Evolutionary conservation across 2,113 vertebrate species (phyloP).

Genomic region (Antigone vipio): DNA sequence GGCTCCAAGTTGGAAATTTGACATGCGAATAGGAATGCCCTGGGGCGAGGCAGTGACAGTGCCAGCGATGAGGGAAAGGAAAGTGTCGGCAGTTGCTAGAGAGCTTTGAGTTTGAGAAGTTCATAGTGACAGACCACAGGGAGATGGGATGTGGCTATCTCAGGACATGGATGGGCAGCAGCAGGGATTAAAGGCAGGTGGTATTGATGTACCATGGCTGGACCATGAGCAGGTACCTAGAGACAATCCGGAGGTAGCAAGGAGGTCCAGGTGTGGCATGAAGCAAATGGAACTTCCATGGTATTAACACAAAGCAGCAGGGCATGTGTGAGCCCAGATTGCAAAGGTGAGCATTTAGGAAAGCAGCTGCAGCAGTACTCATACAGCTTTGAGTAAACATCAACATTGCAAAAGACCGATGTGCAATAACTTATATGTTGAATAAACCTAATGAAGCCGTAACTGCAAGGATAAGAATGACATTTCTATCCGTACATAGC

Average conservation of each 20-base stretch:
- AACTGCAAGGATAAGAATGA: background rate
- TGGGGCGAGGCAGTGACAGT: background rate
- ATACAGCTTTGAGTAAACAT: accelerated
- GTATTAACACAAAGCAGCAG: background rate
- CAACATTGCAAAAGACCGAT: background rate
- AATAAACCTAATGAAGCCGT: background rate
- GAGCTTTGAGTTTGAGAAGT: background rate
- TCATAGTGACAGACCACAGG: accelerated
- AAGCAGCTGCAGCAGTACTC: background rate
- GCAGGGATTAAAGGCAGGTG: background rate
- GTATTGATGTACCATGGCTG: accelerated
- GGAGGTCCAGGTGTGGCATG: background rate
- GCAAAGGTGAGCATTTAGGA: background rate
- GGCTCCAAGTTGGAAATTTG: background rate
- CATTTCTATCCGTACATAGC: background rate
- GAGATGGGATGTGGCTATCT: background rate
- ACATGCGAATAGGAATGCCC: background rate
- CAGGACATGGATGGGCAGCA: accelerated
- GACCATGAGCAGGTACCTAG: background rate
- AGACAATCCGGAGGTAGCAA: background rate
- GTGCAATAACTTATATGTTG: background rate
- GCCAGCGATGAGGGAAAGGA: background rate
- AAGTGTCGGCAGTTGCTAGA: background rate
- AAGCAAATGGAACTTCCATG: background rate
- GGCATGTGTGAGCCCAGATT: background rate